Evolutionary conservation across 2,797 vertebrate species (phyloP).

Genomic region (Hippoglossus hippoglossus): DNA sequence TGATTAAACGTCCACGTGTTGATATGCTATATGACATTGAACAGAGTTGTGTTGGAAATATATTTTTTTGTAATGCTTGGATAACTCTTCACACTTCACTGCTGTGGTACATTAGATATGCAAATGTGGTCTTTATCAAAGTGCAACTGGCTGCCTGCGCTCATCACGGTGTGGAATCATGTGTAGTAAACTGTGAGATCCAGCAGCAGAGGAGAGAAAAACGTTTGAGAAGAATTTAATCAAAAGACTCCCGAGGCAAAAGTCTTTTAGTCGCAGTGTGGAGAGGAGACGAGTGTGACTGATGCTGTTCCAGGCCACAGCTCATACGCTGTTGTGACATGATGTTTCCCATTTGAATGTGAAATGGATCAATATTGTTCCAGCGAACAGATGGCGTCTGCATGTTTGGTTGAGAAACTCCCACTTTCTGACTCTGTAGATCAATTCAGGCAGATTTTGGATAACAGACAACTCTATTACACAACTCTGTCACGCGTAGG

Average conservation of each 20-base stretch:
- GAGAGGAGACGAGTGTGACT: constrained; percentile 37
- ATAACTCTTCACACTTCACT: neutral
- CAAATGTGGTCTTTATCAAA: constrained; percentile 23
- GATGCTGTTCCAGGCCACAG: constrained; percentile 52
- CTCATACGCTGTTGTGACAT: constrained; percentile 26
- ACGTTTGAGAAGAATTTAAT: constrained; percentile 40
- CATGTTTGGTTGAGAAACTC: neutral
- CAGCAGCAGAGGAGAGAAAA: neutral
- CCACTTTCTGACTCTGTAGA: neutral
- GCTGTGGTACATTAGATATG: neutral
- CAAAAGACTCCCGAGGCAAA: constrained; percentile 17
- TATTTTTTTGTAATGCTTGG: neutral
- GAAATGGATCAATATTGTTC: constrained; percentile 29
- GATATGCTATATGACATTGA: neutral
- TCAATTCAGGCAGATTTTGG: neutral
- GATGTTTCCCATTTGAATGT: constrained; percentile 36
- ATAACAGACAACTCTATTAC: neutral
- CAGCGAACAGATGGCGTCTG: constrained; percentile 32
- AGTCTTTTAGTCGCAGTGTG: neutral
- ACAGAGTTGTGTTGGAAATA: too few relatives aligned
- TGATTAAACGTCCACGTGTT: neutral
- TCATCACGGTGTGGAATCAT: constrained; percentile 29
- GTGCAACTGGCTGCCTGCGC: neutral
- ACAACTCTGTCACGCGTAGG: too few relatives aligned
- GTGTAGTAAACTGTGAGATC: constrained; percentile 14